Conservation (phyloP, 2,888 invertebrate genomes). For the Xestia rhomboidea region DNA sequence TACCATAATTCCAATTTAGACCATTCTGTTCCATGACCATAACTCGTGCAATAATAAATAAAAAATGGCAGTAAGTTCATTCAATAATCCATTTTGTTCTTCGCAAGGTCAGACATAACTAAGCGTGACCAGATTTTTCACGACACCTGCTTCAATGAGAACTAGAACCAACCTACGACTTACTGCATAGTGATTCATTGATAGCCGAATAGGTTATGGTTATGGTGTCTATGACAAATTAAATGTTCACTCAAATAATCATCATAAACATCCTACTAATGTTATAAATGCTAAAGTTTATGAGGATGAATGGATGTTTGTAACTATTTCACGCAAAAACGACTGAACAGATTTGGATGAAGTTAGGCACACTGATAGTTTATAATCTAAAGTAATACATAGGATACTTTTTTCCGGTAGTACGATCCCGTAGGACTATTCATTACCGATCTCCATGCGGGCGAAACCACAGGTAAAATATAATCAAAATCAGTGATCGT, state of each 20-base stretch:
- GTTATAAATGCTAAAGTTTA: no score
- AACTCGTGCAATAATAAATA: slow-evolving; percentile 13
- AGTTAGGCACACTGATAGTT: no score
- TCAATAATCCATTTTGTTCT: slow-evolving; percentile 53
- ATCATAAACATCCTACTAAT: background rate
- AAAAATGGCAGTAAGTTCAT: slow-evolving; percentile 33
- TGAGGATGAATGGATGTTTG: no score
- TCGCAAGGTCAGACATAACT: slow-evolving; percentile 48
- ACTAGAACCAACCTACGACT: background rate
- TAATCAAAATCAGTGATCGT: background rate
- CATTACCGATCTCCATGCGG: no score
- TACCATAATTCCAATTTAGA: background rate
- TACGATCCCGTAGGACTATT: no score
- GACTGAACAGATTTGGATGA: no score
- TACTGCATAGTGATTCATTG: slow-evolving; percentile 36
- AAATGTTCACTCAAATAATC: background rate
- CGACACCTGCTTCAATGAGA: slow-evolving; percentile 29
- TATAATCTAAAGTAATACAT: no score
- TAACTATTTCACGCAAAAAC: no score
- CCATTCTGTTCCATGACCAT: background rate
- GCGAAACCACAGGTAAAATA: background rate
- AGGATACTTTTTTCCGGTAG: no score
- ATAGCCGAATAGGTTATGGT: slow-evolving; percentile 11
- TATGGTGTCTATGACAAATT: background rate
- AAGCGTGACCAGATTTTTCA: slow-evolving; percentile 55